Base-by-base conservation (phyloP, 53 echinoderm and acorn worm species). In the Zoroaster sp. region DNA sequence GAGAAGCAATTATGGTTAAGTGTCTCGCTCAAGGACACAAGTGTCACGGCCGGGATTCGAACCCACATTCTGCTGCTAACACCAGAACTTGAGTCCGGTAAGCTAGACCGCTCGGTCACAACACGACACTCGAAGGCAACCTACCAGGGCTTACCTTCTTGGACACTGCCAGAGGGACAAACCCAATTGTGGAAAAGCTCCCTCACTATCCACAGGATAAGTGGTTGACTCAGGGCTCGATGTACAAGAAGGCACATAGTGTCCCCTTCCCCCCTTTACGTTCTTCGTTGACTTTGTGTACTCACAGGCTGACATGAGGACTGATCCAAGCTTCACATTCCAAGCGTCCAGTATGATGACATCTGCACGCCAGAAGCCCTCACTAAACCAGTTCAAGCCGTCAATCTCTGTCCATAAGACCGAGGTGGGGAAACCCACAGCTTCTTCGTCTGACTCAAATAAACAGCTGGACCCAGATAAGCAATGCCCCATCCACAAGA, bases 141-240 rank as follows among this genome's bases (percentile, higher is more conserved):
- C 78, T 92, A 6, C 83, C 92, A 0, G 89, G 89, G 10, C 92
- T 88, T 45, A 45, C 7, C 40, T 88, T 18, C 46, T 40, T 92
- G 17, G 92, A 92, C 72, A 88, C 92, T 5, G 37, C 85, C 25
- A 28, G 83, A 40, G 92, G 92, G 1, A 40, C 69, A 33, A 92
- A 71, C 1, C 89, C 35, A 0, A 75, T 92, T 11, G 92, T 76
- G 0, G 52, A 88, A 46, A 92, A 92, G 30, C 70, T 89, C 4
- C 85, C 92, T 17, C 69, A 66, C 7, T 37, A 65, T 54, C 53
- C 88, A 5, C 92, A 92, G 35, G 92, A 92, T 4, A 92, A 79
- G 44, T 92, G 92, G 89, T 0, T 75, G 70, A 20, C 85, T 14
- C 82, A 49, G 70, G 92, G 92, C 30, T 46, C 86, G 23, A 66